Base-by-base conservation (phyloP, 2,113 vertebrate species). In the Nothocercus nigrocapillus region DNA sequence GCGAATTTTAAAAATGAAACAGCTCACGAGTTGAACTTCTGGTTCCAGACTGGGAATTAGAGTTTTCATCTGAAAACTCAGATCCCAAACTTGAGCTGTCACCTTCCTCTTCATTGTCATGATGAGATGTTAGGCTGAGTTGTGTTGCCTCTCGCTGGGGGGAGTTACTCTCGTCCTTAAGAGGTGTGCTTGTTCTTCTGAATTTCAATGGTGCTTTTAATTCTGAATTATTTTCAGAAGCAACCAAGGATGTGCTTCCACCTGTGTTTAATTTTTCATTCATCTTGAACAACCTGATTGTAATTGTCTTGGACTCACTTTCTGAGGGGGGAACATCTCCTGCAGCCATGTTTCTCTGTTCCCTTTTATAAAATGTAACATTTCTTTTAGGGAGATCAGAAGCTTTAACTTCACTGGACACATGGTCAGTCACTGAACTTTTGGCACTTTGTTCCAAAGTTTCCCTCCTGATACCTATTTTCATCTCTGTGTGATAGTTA, bases 21-120 rank as follows among this genome's bases (percentile, higher is more conserved):
- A 13, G 97, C 98, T 98, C 97, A 98, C 97, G 2, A 80, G 88
- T 91, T 58, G 90, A 96, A 93, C 80, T 97, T 93, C 59, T 1
- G 5, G 80, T 95, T 91, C 93, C 93, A 70, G 69, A 66, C 28
- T 34, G n/a, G 40, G 83, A 97, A 84, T 93, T 11, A 3, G 44
- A 67, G 77, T 96, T 97, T 95, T 91, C 88, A 34, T 91, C 82
- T 44, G 94, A 97, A 97, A 96, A 88, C 45, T 73, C 93, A 47
- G 87, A 96, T 53, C 96, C 92, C 72, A 94, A 94, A 54, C 92
- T 87, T 76, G 77, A 94, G 61, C 58, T 54, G 5, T 67, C 80
- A 34, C 42, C 77, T 83, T 93, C 64, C 8, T 96, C 95, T 79
- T 93, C 82, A 8, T 95, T 73, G 20, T 93, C 38, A 70, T 44